Evolutionary conservation across 2,113 vertebrate genomes (phyloP), one percentile per base, ranked within the genome.

Genomic region (Anoplopoma fimbria): DNA sequence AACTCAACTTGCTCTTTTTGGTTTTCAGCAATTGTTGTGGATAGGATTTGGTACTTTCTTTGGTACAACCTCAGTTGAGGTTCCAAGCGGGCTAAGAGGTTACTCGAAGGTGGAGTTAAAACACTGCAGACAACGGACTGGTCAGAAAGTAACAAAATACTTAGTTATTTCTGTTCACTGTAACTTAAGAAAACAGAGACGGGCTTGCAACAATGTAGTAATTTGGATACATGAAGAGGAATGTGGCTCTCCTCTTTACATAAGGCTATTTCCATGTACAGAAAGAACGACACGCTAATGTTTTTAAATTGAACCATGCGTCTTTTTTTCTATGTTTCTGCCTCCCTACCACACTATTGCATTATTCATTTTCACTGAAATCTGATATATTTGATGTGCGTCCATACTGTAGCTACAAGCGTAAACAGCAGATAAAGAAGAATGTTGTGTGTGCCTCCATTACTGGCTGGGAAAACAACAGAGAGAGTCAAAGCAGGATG

Each of bases 401-500:
- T 60, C 69, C 69, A 42, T 19, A 69, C 38, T 45, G 25, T 61
- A 87, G 51, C 40, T 71, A 49, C 0, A 3, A 69, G 60, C 40
- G 0, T 70, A 42, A 68, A 58, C 60, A 72, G 55, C 77, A 67
- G 23, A 82, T 65, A 72, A 73, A 77, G 33, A 55, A 27, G 81
- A 47, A 31, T 47, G 14, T n/a, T 82, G 53, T 4, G 31, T n/a
- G 64, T 65, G 40, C 47, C 25, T 55, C 27, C 21, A 23, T 72
- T 55, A 77, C 34, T 2, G 55, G 68, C 53, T 79, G 4, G 49
- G 12, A 72, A 80, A 80, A 83, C 49, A 87, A 57, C n/a, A 57
- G 19, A 82, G 53, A 64, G 81, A 76, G 47, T 29, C 33, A 33
- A 75, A 84, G 25, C 5, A 57, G 53, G 51, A 74, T 13, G 29